phyloP scores from a whole-genome alignment of 2,888 invertebrate genomes.

The Phrixothrix hirtus region DNA sequence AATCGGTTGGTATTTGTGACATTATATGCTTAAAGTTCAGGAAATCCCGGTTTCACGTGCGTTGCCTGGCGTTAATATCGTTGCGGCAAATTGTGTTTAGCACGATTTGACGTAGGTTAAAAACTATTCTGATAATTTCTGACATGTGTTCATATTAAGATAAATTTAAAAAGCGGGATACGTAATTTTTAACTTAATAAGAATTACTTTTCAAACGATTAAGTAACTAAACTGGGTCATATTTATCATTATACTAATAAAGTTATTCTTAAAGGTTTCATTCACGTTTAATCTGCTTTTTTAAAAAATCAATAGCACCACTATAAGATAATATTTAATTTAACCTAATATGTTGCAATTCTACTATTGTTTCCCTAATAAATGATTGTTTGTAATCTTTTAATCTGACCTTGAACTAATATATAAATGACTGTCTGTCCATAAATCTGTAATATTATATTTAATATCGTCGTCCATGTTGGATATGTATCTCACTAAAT shows the following conservation, averaged over 20 bases:
- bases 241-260: background rate
- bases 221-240: background rate
- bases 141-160: background rate
- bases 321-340: background rate
- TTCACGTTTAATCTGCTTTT: background rate
- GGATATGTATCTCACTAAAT: too few relatives aligned
- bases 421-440: too few relatives aligned
- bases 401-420: too few relatives aligned
- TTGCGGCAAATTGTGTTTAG: background rate
- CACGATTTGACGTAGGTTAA: background rate
- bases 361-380: too few relatives aligned
- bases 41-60: background rate
- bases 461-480: too few relatives aligned
- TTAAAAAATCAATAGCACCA: background rate
- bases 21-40: background rate
- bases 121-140: background rate
- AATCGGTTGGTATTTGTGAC: too few relatives aligned
- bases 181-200: background rate
- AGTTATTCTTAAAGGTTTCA: background rate
- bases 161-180: background rate
- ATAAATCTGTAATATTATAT: too few relatives aligned
- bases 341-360: too few relatives aligned
- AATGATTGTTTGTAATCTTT: too few relatives aligned
- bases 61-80: background rate
- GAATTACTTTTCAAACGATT: background rate